Evolutionary conservation across 2,888 invertebrate genomes (phyloP).

Genomic region (Lasioglossum figueresi): DNA sequence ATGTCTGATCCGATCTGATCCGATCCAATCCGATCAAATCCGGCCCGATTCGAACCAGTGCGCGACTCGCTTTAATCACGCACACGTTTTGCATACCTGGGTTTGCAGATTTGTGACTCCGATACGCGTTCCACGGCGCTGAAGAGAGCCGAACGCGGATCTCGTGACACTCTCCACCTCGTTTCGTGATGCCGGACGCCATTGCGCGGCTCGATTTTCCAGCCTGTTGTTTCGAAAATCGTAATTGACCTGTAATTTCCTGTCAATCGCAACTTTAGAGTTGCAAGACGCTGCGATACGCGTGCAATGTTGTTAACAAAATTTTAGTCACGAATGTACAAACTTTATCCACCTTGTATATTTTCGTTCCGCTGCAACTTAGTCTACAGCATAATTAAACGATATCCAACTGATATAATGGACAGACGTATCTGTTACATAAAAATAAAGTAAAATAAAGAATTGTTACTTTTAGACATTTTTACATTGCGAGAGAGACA

Average conservation of each 20-base stretch:
- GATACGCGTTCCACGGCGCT: constrained; percentile 6
- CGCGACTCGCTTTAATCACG: constrained; percentile 62
- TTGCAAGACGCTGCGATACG: not conserved
- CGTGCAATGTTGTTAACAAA: too few species aligned
- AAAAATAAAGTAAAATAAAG: not conserved
- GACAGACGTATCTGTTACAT: too few species aligned
- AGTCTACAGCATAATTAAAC: not conserved
- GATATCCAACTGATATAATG: too few species aligned
- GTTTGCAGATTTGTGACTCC: constrained; percentile 51
- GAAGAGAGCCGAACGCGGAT: constrained; percentile 15
- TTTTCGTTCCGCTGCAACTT: too few species aligned
- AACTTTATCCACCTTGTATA: too few species aligned
- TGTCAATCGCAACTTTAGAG: not conserved
- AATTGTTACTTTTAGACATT: not conserved
- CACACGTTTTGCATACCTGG: constrained; percentile 58
- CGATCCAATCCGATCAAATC: constrained; percentile 65
- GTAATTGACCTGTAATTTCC: not conserved
- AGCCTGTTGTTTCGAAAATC: not conserved
- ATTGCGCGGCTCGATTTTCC: not conserved
- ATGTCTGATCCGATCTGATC: constrained; percentile 65
- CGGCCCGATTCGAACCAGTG: constrained; percentile 59
- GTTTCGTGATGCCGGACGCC: not conserved
- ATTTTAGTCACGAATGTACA: too few species aligned
- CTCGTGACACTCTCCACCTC: constrained; percentile 12
- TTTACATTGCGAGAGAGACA: not conserved